Percentiles rank a stretch among this genome's conserved stretches.
Conservation (phyloP, 1,140 invertebrate species). For the Caenorhabditis briggsae region DNA sequence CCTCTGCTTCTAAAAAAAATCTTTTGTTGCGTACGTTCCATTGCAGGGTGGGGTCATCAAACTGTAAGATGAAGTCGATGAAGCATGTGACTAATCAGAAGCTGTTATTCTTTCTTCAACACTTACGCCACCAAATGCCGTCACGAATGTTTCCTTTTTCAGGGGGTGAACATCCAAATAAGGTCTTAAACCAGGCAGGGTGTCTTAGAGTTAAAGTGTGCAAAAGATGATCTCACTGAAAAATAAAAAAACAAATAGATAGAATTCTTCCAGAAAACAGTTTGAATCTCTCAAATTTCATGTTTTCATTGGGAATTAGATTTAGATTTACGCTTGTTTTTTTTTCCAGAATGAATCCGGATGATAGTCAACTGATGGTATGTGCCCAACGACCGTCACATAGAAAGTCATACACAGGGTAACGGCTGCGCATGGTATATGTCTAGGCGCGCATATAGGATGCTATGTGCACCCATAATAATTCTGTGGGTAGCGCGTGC, state of each 20-base stretch:
- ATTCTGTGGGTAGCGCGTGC: too few relatives aligned
- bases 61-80: constrained; percentile 14
- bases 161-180: not conserved
- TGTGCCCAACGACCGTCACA: not conserved
- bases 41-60: constrained; percentile 51
- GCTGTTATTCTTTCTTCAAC: constrained; percentile 36
- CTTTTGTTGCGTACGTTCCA: constrained; percentile 24
- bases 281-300: too few relatives aligned
- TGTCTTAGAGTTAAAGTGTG: not conserved
- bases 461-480: too few relatives aligned
- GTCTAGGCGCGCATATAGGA: too few relatives aligned
- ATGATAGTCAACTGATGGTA: not conserved
- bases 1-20: not conserved
- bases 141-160: not conserved
- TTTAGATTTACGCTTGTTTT: not conserved
- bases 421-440: too few relatives aligned
- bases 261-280: too few relatives aligned
- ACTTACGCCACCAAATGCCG: not conserved
- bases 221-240: not conserved
- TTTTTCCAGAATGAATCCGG: not conserved
- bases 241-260: not conserved
- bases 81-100: constrained; percentile 48
- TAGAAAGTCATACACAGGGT: not conserved
- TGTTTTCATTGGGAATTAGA: too few relatives aligned
- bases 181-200: too few relatives aligned